A percentile compares a stretch with the other conserved stretches of the same genome.
Conservation (phyloP, 2,113 vertebrate genomes). For the Argyrosomus japonicus region DNA sequence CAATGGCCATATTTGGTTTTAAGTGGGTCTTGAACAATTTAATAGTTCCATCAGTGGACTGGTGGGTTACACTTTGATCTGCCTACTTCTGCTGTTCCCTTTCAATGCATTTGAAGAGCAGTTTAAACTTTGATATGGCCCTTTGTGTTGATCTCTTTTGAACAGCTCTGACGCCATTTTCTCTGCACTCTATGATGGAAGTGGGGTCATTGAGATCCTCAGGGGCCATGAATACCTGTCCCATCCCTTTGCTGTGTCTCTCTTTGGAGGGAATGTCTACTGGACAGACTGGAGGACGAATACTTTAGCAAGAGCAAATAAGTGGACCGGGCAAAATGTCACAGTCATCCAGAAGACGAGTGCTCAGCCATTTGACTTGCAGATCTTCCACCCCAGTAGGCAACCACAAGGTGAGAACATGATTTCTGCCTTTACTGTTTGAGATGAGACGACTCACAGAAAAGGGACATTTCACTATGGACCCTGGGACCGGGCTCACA, state of each 20-base stretch:
- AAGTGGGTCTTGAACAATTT: conserved; percentile 60
- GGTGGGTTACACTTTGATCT: conserved; percentile 49
- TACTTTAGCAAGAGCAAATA: conserved; percentile 96
- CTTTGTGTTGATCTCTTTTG: conserved; percentile 43
- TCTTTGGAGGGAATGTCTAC: conserved; percentile 96
- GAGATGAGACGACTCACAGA: background rate
- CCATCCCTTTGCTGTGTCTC: conserved; percentile 97
- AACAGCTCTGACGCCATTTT: conserved; percentile 98
- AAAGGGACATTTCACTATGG: background rate
- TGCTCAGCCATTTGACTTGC: conserved; percentile 97
- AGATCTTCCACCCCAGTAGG: conserved; percentile 98
- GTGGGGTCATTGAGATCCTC: conserved; percentile 94
- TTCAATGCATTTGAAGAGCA: conserved; percentile 26
- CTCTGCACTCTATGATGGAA: conserved; percentile 96
- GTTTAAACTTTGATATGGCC: conserved; percentile 51
- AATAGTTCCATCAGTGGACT: conserved; percentile 43
- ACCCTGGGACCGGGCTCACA: background rate
- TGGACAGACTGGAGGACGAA: conserved; percentile 99
- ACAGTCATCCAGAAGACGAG: conserved; percentile 99
- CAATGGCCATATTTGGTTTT: conserved; percentile 42
- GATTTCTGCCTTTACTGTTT: background rate
- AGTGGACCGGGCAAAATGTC: conserved; percentile 97
- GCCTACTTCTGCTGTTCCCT: conserved; percentile 3
- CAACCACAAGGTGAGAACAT: conserved; percentile 91
- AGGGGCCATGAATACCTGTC: conserved; percentile 97